These are phyloP conservation scores for Pachypanchax playfairii DNA, from an alignment of 2,113 vertebrate genomes.

Conservation along the genomic window DNA sequence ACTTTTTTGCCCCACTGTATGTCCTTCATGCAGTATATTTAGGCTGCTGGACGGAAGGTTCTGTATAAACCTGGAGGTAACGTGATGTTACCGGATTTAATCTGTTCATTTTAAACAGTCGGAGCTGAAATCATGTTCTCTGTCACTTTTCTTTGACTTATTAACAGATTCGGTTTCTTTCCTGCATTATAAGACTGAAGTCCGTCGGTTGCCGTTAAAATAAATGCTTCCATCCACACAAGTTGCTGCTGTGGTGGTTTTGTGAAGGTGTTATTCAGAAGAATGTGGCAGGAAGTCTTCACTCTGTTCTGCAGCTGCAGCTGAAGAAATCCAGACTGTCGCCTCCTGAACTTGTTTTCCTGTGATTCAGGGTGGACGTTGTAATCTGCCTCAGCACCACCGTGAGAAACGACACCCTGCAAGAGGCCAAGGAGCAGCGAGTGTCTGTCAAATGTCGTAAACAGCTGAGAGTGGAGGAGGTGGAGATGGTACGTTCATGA, in stretches of 20 bases:
- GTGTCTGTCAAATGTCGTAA: slow-evolving; percentile 96
- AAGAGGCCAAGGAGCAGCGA: slow-evolving; percentile 92
- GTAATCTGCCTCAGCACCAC: slow-evolving; percentile 97
- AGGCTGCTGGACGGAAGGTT: too few species aligned
- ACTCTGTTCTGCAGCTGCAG: neutral
- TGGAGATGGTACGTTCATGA: slow-evolving; percentile 87
- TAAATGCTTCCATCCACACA: too few species aligned
- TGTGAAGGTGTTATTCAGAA: neutral
- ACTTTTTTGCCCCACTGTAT: too few species aligned
- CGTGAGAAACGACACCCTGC: slow-evolving; percentile 94
- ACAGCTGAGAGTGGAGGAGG: slow-evolving; percentile 94
- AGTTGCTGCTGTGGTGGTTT: neutral
- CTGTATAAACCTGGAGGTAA: too few species aligned
- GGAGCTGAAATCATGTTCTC: too few species aligned
- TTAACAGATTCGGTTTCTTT: too few species aligned
- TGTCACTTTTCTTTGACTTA: too few species aligned
- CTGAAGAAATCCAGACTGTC: neutral
- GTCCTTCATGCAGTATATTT: too few species aligned
- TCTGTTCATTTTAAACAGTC: too few species aligned
- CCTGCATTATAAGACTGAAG: too few species aligned
- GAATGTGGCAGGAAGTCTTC: neutral
- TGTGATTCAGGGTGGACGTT: slow-evolving; percentile 88
- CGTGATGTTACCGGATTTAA: too few species aligned
- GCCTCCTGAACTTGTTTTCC: neutral
- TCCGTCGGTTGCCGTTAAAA: too few species aligned